Percentiles rank a stretch among this genome's conserved stretches.
phyloP scores from a whole-genome alignment of 2,113 vertebrate genomes.

The Centrocercus urophasianus region DNA sequence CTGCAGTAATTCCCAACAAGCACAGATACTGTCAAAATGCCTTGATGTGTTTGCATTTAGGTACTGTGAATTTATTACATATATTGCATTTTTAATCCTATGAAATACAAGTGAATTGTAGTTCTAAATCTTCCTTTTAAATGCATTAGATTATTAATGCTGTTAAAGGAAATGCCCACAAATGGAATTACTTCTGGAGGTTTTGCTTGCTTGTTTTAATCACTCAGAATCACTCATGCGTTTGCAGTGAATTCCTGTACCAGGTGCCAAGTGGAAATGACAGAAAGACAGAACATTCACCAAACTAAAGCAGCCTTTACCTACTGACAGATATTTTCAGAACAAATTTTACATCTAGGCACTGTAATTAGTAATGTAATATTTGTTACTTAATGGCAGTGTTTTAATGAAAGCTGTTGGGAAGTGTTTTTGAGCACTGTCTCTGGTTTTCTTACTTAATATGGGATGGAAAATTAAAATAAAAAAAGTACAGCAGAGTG shows the following conservation, averaged over 20 bases:
- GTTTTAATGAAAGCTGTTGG: background rate
- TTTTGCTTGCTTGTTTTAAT: conserved; percentile 48
- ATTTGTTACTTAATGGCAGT: background rate
- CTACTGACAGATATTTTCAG: background rate
- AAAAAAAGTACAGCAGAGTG: background rate
- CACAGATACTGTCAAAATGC: background rate
- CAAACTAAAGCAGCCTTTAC: background rate
- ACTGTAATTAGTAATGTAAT: background rate
- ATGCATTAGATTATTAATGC: conserved; percentile 59
- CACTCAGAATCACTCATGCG: background rate
- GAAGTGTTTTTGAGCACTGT: background rate
- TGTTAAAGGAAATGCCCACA: conserved; percentile 60
- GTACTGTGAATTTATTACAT: background rate
- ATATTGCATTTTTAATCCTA: conserved; percentile 57
- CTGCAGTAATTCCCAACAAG: background rate
- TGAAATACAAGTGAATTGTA: conserved; percentile 45
- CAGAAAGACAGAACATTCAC: background rate
- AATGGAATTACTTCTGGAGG: conserved; percentile 61
- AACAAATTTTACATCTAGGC: background rate
- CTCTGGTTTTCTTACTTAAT: background rate
- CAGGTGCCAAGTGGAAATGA: background rate
- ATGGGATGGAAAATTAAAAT: background rate
- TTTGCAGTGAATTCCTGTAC: background rate
- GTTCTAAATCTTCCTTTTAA: conserved; percentile 60
- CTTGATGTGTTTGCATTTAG: background rate